These are phyloP conservation scores for Cephonodes hylas DNA, from an alignment of 2,888 invertebrate species.

Conservation along the genomic window DNA sequence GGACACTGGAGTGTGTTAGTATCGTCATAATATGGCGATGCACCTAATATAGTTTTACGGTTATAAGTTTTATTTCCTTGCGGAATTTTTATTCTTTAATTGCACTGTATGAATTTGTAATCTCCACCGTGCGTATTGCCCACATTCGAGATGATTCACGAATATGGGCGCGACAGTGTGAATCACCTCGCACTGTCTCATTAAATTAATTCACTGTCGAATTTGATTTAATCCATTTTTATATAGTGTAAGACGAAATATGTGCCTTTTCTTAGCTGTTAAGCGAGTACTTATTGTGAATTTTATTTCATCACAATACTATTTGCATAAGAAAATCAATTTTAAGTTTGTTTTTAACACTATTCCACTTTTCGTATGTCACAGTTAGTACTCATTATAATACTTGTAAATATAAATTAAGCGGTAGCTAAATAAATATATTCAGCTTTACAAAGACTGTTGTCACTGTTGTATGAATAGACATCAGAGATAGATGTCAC, in stretches of 20 bases:
- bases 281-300: constrained; percentile 40
- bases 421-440: constrained; percentile 22
- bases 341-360: not conserved
- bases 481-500: constrained; percentile 40
- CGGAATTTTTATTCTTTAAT: not conserved
- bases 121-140: not conserved
- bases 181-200: not conserved
- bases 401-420: constrained; percentile 23
- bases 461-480: constrained; percentile 46
- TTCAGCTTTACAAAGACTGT: constrained; percentile 60
- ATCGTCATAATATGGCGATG: constrained; percentile 6
- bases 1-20: constrained; percentile 12
- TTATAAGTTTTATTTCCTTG: not conserved
- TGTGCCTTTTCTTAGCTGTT: constrained; percentile 59
- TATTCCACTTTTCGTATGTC: constrained; percentile 5
- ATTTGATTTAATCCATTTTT: constrained; percentile 25
- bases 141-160: not conserved
- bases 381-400: constrained; percentile 25
- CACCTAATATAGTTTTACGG: constrained; percentile 11
- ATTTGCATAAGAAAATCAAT: not conserved
- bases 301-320: not conserved
- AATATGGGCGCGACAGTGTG: not conserved
- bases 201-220: constrained; percentile 14
- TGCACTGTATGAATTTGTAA: constrained; percentile 1
- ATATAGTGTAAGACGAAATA: constrained; percentile 27